Base-by-base conservation (phyloP, 2,797 vertebrate genomes). In the Cossypha dichroa region DNA sequence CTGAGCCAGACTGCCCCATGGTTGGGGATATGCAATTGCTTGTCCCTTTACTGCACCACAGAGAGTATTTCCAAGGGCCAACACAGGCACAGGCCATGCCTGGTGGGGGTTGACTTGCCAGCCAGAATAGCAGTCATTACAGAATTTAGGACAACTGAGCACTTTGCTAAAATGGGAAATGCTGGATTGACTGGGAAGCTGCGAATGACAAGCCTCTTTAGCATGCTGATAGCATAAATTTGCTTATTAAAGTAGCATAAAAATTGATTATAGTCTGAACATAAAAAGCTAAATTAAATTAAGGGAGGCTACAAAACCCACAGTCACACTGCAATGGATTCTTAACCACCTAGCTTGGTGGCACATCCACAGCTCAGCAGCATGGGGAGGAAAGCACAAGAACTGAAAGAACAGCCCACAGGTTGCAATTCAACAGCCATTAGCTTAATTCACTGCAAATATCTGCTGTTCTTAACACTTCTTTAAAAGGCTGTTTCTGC, bases 221-320 rank as follows among this genome's bases (percentile, higher is more conserved):
- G 91, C 66, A 78, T 13, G 62, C 87, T 81, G 87, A 95, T 90
- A 76, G 87, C 87, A 94, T 82, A 93, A 78, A 94, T 94, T 88
- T 91, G 66, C 94, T 94, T 93, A 96, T 95, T 91, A 88, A 93
- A 96, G 76, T 76, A 66, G 89, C 95, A 96, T 96, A 96, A 96
- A 97, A 96, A 96, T 84, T 86, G 90, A 95, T 96, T 97, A 95
- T 31, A 82, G 91, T 86, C 86, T 89, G 94, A 96, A 93, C 82
- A 80, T 33, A 91, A 66, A 88, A 94, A 96, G 56, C 79, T 73
- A 95, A 95, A 94, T 90, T 85, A 95, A 95, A 95, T 96, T 88
- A 96, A 79, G 56, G 54, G 49, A 93, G 69, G 94, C 52, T 86
- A 95, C 83, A 93, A 89, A 95, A 93, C 8, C 15, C 62, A 41